Evolutionary conservation across 1,140 invertebrate genomes (phyloP).

Genomic region (Micrasema minimum): DNA sequence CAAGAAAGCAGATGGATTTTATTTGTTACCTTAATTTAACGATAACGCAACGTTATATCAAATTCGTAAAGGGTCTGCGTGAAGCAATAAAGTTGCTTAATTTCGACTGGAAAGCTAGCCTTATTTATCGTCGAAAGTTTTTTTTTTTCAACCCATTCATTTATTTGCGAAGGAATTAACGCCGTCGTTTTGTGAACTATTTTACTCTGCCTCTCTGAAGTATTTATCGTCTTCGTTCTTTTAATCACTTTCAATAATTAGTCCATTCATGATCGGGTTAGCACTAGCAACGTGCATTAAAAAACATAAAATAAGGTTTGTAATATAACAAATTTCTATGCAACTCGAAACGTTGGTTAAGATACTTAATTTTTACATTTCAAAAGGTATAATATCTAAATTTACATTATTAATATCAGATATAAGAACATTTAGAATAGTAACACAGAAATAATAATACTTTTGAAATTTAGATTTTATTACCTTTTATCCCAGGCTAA

Average conservation of each 20-base stretch:
- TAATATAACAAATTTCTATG: no score
- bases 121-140: slow-evolving; percentile 50
- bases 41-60: slow-evolving; percentile 47
- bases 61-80: slow-evolving; percentile 27
- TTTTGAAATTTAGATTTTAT: no score
- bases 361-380: no score
- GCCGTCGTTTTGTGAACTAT: slow-evolving; percentile 21
- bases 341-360: no score
- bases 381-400: no score
- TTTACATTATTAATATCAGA: no score
- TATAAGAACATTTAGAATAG: no score
- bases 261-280: slow-evolving; percentile 20
- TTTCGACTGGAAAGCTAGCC: slow-evolving; percentile 44
- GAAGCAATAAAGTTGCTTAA: slow-evolving; percentile 51
- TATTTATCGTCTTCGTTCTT: slow-evolving; percentile 22
- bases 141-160: slow-evolving; percentile 30
- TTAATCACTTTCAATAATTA: slow-evolving; percentile 31
- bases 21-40: slow-evolving; percentile 45
- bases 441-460: no score
- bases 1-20: slow-evolving; percentile 41
- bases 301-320: no score
- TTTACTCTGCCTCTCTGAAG: slow-evolving; percentile 4
- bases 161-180: slow-evolving; percentile 33
- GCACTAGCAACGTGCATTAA: no score
- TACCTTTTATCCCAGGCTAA: no score